These are phyloP conservation scores for Mystacornis crossleyi DNA, from an alignment of 2,113 vertebrate species.

Conservation along the genomic window DNA sequence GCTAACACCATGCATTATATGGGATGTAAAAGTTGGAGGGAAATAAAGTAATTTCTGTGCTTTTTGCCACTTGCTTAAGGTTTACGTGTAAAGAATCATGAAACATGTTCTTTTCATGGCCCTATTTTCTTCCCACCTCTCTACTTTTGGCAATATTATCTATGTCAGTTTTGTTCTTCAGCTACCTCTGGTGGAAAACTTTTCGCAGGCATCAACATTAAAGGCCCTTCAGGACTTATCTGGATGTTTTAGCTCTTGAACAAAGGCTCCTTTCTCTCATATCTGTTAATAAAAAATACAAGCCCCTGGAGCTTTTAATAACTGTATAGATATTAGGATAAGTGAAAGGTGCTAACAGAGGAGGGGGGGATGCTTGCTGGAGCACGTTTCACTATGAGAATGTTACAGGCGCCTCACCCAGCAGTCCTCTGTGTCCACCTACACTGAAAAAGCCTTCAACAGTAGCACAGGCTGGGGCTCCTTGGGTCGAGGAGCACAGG, in stretches of 20 bases:
- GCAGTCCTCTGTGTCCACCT: not conserved
- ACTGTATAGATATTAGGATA: not conserved
- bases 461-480: not conserved
- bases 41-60: not conserved
- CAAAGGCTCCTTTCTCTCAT: not conserved
- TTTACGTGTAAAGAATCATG: not conserved
- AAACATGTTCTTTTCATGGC: not conserved
- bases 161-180: not conserved
- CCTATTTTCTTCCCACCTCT: not conserved
- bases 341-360: not conserved
- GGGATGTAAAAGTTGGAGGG: not conserved
- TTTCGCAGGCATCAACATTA: not conserved
- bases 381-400: not conserved
- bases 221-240: not conserved
- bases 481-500: accelerated
- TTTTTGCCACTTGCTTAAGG: not conserved
- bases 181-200: not conserved
- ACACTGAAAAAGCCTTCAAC: not conserved
- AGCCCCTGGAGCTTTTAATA: conserved; percentile 40
- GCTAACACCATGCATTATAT: not conserved
- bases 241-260: not conserved
- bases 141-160: not conserved
- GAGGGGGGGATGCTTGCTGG: accelerated
- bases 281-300: conserved; percentile 13
- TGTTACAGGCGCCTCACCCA: not conserved